Conservation (phyloP, 2,113 vertebrate species). For the Ictidomys tridecemlineatus region DNA sequence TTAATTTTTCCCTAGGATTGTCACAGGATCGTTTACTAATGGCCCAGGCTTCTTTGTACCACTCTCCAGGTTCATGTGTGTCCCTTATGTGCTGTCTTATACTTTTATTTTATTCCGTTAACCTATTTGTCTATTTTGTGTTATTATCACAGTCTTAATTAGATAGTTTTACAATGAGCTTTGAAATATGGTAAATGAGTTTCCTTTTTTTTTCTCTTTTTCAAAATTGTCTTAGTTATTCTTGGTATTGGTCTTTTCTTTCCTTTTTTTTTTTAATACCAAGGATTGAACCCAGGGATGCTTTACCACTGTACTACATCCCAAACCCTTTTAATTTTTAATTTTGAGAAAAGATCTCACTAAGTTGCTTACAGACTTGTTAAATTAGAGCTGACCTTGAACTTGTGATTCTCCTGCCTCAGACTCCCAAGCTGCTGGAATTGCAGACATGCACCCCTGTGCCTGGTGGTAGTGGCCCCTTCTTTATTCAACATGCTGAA, state of each 20-base stretch:
- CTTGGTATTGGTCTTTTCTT: background rate
- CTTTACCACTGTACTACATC: too few species aligned
- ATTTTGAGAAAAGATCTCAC: too few species aligned
- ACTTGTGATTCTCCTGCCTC: too few species aligned
- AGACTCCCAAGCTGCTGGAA: too few species aligned
- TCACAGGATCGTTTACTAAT: background rate
- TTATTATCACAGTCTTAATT: background rate
- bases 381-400: too few species aligned
- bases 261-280: too few species aligned
- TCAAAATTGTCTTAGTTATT: background rate
- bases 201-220: background rate
- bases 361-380: too few species aligned
- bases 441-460: too few species aligned
- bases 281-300: too few species aligned
- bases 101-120: background rate
- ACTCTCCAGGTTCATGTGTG: background rate
- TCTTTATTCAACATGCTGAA: background rate
- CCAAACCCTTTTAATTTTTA: too few species aligned
- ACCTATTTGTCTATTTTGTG: background rate
- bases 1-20: background rate
- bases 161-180: background rate
- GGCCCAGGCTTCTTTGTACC: too few species aligned
- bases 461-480: background rate
- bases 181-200: background rate
- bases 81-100: background rate